These are phyloP conservation scores for Phymastichus coffea DNA, from an alignment of 1,140 invertebrate species.

Conservation along the genomic window DNA sequence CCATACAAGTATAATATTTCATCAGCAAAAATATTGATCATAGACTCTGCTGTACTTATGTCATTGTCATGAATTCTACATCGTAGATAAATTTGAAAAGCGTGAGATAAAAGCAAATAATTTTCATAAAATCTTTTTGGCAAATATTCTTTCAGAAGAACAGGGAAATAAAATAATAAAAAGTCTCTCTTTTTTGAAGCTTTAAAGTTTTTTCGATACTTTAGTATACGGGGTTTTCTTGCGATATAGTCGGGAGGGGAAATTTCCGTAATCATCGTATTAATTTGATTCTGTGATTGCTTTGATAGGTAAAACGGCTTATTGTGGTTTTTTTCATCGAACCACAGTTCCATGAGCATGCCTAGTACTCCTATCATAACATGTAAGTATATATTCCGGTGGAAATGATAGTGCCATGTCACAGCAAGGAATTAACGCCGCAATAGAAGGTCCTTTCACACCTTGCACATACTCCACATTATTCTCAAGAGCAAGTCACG, in stretches of 20 bases:
- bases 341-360: constrained; percentile 19
- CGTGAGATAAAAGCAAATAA: too few relatives aligned
- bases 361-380: constrained; percentile 17
- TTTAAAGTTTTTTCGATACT: too few relatives aligned
- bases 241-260: too few relatives aligned
- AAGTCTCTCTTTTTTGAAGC: too few relatives aligned
- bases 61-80: too few relatives aligned
- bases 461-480: constrained; percentile 2
- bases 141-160: too few relatives aligned
- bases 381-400: constrained; percentile 26
- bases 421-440: constrained; percentile 16
- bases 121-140: too few relatives aligned
- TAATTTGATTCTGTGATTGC: not conserved
- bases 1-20: too few relatives aligned
- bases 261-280: not conserved
- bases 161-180: too few relatives aligned
- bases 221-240: not conserved
- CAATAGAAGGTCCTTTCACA: constrained; percentile 21
- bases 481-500: not conserved
- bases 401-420: constrained; percentile 16
- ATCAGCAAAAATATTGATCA: too few relatives aligned
- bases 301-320: constrained; percentile 18
- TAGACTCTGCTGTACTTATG: too few relatives aligned
- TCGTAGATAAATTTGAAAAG: too few relatives aligned
- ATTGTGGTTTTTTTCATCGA: constrained; percentile 14